Conservation (phyloP, 2,113 vertebrate genomes). For the Heterotilapia buettikoferi region DNA sequence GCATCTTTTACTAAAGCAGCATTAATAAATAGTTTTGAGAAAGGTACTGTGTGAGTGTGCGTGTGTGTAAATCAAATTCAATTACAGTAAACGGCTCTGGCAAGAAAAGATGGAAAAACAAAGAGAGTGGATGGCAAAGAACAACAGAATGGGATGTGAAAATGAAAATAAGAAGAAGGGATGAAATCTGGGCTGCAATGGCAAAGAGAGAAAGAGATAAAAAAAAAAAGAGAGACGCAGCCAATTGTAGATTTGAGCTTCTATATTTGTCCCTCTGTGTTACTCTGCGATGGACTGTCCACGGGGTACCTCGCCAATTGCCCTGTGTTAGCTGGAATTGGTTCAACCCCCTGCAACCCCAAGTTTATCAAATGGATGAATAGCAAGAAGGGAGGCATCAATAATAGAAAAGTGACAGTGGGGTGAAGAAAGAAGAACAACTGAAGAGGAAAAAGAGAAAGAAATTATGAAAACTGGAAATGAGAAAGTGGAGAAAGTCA, state of each 20-base stretch:
- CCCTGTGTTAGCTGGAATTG: background rate
- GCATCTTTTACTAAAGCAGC: background rate
- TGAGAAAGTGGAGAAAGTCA: background rate
- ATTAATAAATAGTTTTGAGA: background rate
- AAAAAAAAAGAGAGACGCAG: accelerated
- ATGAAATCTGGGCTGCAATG: background rate
- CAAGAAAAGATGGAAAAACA: background rate
- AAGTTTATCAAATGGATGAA: background rate
- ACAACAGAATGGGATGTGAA: background rate
- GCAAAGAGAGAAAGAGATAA: background rate
- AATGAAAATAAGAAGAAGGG: background rate
- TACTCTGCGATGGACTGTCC: background rate
- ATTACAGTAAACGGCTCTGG: background rate
- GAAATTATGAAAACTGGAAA: background rate
- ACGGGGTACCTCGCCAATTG: background rate
- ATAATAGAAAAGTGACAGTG: background rate
- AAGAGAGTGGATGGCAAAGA: background rate
- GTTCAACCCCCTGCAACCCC: background rate
- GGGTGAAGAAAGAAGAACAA: background rate
- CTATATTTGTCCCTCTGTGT: background rate
- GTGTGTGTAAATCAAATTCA: background rate
- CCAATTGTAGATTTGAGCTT: background rate
- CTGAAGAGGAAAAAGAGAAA: background rate
- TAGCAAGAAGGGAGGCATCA: background rate
- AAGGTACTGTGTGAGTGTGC: background rate